Conservation (phyloP, 2,113 vertebrate genomes). For the Alethe castanea region DNA sequence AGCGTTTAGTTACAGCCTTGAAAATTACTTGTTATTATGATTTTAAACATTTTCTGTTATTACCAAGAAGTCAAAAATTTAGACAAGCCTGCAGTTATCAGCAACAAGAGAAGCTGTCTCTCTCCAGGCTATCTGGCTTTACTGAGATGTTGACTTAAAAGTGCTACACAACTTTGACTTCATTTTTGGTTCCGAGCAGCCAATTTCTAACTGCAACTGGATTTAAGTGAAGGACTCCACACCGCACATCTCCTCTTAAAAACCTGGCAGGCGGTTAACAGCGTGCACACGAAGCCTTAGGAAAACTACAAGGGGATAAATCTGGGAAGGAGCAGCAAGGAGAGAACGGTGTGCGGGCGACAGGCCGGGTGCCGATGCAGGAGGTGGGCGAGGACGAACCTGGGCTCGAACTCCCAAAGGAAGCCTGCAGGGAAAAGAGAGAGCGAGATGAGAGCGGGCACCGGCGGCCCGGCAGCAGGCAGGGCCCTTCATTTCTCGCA, state of each 20-base stretch:
- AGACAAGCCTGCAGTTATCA: background rate
- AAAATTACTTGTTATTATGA: background rate
- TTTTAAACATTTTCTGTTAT: background rate
- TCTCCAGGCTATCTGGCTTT: background rate
- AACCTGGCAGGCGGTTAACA: background rate
- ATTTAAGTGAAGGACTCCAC: background rate
- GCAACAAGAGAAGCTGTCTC: background rate
- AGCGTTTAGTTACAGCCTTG: background rate
- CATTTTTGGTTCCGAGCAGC: background rate
- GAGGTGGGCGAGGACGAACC: slow-evolving; percentile 78
- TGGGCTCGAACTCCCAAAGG: slow-evolving; percentile 97
- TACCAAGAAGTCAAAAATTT: background rate
- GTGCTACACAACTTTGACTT: background rate
- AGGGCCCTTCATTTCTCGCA: no score
- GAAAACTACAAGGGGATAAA: background rate
- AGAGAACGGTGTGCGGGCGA: background rate
- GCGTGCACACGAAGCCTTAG: background rate
- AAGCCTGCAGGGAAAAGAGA: slow-evolving; percentile 71
- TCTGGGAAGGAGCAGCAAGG: background rate
- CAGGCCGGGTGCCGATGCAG: background rate
- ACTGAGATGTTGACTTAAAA: background rate
- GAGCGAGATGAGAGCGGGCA: no score
- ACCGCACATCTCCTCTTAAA: background rate
- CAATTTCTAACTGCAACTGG: background rate
- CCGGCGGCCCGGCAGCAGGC: no score